These are phyloP conservation scores for Cyphomyrmex costatus DNA, from an alignment of 1,140 invertebrate genomes.

Conservation along the genomic window DNA sequence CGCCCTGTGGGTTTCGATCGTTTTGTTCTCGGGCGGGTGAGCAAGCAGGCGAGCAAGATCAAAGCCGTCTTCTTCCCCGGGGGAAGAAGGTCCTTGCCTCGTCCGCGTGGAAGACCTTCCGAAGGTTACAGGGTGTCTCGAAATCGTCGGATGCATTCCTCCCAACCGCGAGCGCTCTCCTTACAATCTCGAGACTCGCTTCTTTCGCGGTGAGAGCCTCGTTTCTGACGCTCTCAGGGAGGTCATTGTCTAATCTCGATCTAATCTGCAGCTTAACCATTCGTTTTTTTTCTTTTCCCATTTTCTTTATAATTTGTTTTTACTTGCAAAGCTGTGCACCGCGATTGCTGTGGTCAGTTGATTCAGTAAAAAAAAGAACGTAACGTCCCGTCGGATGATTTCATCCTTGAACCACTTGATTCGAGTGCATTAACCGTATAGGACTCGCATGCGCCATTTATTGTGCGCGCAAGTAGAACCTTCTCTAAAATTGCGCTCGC, in stretches of 20 bases:
- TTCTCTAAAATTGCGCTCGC: conserved; percentile 60
- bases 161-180: background rate
- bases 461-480: conserved; percentile 16
- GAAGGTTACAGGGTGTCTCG: conserved; percentile 30
- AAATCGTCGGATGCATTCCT: background rate
- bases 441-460: conserved; percentile 42
- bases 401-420: conserved; percentile 49
- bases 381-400: conserved; percentile 5
- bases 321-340: background rate
- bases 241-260: background rate
- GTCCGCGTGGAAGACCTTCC: conserved; percentile 64
- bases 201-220: background rate
- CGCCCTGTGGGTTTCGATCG: conserved; percentile 69
- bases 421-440: conserved; percentile 50
- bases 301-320: background rate
- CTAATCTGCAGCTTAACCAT: background rate
- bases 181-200: background rate
- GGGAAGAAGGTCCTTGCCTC: conserved; percentile 73
- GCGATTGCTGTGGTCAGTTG: background rate
- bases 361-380: conserved; percentile 13
- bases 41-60: conserved; percentile 71
- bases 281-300: background rate
- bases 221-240: background rate
- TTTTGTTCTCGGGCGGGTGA: conserved; percentile 66
- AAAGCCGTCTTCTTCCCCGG: conserved; percentile 72